Evolutionary conservation across 2,888 invertebrate genomes (phyloP).

Genomic region (Volucella bombylans): DNA sequence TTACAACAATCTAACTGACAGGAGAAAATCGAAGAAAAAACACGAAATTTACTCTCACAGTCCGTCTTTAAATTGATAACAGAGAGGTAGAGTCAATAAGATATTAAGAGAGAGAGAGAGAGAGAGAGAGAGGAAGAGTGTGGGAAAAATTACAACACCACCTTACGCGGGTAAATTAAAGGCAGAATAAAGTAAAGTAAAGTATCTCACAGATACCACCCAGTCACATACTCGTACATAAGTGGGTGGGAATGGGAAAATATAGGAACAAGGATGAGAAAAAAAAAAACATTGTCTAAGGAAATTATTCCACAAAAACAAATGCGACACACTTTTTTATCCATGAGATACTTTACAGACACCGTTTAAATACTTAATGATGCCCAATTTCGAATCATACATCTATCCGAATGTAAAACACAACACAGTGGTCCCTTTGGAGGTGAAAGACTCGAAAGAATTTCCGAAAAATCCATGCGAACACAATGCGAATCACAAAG

Average conservation of each 20-base stretch:
- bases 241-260: slow-evolving; percentile 7
- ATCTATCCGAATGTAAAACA: slow-evolving; percentile 35
- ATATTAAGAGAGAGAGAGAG: neutral
- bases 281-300: neutral
- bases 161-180: slow-evolving; percentile 9
- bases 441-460: neutral
- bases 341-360: slow-evolving; percentile 27
- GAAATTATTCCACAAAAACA: slow-evolving; percentile 52
- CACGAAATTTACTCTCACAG: neutral
- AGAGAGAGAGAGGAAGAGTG: slow-evolving; percentile 17
- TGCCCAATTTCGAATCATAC: slow-evolving; percentile 19
- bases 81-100: slow-evolving; percentile 30
- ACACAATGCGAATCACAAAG: slow-evolving; percentile 12
- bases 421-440: slow-evolving; percentile 19
- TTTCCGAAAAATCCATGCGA: slow-evolving; percentile 29
- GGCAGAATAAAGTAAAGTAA: slow-evolving; percentile 28
- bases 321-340: slow-evolving; percentile 37
- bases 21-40: slow-evolving; percentile 50
- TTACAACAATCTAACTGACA: slow-evolving; percentile 22
- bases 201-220: slow-evolving; percentile 46
- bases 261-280: slow-evolving; percentile 28
- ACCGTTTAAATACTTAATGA: slow-evolving; percentile 20
- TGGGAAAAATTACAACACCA: slow-evolving; percentile 40
- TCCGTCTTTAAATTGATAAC: slow-evolving; percentile 50
- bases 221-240: neutral